These are phyloP conservation scores for Hofmannophila pseudospretella DNA, from an alignment of 2,888 invertebrate genomes.

Conservation along the genomic window DNA sequence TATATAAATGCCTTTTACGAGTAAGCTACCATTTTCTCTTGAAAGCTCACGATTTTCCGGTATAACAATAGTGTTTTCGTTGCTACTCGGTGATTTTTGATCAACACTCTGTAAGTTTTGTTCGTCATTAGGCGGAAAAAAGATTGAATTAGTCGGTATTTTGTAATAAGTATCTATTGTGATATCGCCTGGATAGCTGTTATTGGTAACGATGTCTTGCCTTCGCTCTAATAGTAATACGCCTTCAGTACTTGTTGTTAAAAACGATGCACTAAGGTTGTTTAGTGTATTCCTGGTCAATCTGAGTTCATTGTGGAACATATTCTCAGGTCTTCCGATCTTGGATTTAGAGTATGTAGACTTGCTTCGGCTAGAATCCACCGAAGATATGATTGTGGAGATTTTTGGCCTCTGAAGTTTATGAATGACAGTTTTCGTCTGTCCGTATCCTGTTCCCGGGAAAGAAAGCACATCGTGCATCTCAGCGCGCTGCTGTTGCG, in stretches of 20 bases:
- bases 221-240: slow-evolving; percentile 18
- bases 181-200: slow-evolving; percentile 19
- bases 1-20: slow-evolving; percentile 31
- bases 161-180: slow-evolving; percentile 29
- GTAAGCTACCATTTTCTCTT: slow-evolving; percentile 22
- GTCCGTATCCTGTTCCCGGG: slow-evolving; percentile 32
- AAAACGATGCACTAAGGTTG: slow-evolving; percentile 19
- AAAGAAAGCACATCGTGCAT: slow-evolving; percentile 25
- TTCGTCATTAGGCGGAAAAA: slow-evolving; percentile 42
- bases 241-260: slow-evolving; percentile 14
- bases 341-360: slow-evolving; percentile 31
- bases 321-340: slow-evolving; percentile 21
- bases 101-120: slow-evolving; percentile 27
- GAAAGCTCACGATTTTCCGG: slow-evolving; percentile 19
- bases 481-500: slow-evolving; percentile 12
- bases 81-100: slow-evolving; percentile 19
- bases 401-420: slow-evolving; percentile 43
- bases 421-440: slow-evolving; percentile 37
- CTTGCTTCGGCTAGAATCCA: slow-evolving; percentile 34
- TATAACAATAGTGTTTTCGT: slow-evolving; percentile 30
- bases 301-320: slow-evolving; percentile 32
- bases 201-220: slow-evolving; percentile 13
- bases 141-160: slow-evolving; percentile 35
- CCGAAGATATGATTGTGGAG: slow-evolving; percentile 39
- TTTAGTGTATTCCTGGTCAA: slow-evolving; percentile 31